phyloP scores from a whole-genome alignment of 1,140 invertebrate species.

The Leptonema lineaticorne region DNA sequence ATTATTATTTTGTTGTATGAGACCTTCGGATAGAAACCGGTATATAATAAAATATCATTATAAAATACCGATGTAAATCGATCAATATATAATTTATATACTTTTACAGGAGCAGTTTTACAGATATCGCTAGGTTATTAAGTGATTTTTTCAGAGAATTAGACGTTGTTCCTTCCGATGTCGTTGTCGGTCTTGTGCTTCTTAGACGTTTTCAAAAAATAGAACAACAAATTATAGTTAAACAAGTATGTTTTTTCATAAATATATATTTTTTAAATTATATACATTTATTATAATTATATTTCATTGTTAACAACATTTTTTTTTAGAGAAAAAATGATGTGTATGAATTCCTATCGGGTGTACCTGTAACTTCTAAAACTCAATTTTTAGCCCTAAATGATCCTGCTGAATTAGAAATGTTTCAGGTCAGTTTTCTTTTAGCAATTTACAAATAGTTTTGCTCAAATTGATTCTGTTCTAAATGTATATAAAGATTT shows the following conservation, averaged over 20 bases:
- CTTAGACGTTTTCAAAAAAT: constrained; percentile 81
- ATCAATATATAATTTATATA: constrained; percentile 2
- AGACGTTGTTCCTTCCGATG: constrained; percentile 90
- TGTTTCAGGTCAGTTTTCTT: constrained; percentile 53
- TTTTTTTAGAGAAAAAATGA: constrained; percentile 71
- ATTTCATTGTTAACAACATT: constrained; percentile 14
- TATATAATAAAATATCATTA: constrained; percentile 41
- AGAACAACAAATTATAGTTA: constrained; percentile 75
- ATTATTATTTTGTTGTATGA: constrained; percentile 84
- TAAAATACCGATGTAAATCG: not conserved
- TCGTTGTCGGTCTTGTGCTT: constrained; percentile 82
- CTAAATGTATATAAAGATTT: not conserved
- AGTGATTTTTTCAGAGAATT: constrained; percentile 89
- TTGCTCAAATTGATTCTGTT: not conserved
- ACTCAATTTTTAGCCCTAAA: constrained; percentile 84
- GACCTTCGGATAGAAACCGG: constrained; percentile 75
- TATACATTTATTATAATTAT: constrained; percentile 3
- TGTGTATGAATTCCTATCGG: constrained; percentile 88
- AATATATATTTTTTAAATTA: not conserved
- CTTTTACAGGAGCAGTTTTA: constrained; percentile 72
- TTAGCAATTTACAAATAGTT: too few relatives aligned
- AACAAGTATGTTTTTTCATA: constrained; percentile 59
- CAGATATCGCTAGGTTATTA: constrained; percentile 82
- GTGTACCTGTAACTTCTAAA: constrained; percentile 78
- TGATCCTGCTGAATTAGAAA: constrained; percentile 71